Base-by-base conservation (phyloP, 2,797 vertebrate genomes). In the Coregonus suidteri region DNA sequence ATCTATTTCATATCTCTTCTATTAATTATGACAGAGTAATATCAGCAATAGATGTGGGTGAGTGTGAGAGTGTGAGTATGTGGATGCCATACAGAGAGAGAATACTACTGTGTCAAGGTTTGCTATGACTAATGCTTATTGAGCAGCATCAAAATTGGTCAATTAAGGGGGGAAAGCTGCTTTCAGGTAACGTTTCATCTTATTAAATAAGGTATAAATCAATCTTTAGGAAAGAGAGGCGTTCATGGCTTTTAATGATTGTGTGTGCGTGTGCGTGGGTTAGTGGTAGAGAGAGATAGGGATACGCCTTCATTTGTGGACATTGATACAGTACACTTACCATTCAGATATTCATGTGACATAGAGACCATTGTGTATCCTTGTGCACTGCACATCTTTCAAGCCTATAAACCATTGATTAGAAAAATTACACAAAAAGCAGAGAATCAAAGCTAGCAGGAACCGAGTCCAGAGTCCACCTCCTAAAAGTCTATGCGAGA, bases 181-280 rank as follows among this genome's bases (percentile, higher is more conserved):
- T 91, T 90, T 88, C 84, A 92, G 88, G 88, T 92, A 91, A 92
- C 90, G 90, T 93, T 93, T 91, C 84, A 90, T 87, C 86, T 90
- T 86, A 91, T 91, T 92, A 92, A 91, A 90, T 91, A 90, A 87
- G 82, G 82, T 88, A 91, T 90, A 89, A 92, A 93, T 93, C 89
- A 91, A 91, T 91, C 85, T 90, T 89, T 82, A 88, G 87, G 85
- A 85, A 79, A 76, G 85, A 89, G 81, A 89, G 77, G 84, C 79
- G 87, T 75, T 77, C 82, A 83, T 78, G 81, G 75, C 87, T 89
- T 91, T 89, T 83, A 91, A 77, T 64, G 78, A 75, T 4, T 73
- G 47, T 37, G 65, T 41, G 65, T 41, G 52, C 37, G 3, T 14
- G 35, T 78, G 65, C 31, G 51, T 69, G 47, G 59, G 73, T 68